Conservation (phyloP, 2,888 invertebrate genomes). For the Lomographa bimaculata region DNA sequence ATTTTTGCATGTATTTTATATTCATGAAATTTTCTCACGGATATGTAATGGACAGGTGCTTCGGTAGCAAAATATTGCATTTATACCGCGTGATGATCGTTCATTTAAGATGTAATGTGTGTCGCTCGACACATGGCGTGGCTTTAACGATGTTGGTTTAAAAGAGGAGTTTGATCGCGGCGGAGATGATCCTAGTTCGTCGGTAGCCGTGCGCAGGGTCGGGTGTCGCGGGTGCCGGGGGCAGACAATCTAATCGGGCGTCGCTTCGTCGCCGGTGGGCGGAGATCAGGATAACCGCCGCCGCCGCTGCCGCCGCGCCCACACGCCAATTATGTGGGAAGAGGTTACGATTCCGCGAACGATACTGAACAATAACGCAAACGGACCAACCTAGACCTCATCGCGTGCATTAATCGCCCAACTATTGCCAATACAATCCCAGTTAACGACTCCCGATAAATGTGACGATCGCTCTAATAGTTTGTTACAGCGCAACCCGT, state of each 20-base stretch:
- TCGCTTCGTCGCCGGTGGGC: constrained; percentile 76
- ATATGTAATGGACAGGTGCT: constrained; percentile 5
- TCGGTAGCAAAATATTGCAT: constrained; percentile 8
- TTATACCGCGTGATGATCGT: constrained; percentile 2
- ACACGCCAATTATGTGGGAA: constrained; percentile 82
- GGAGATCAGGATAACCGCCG: constrained; percentile 75
- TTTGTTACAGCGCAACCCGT: constrained; percentile 22
- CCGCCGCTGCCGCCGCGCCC: constrained; percentile 67
- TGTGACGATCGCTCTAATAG: constrained; percentile 44
- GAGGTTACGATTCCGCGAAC: constrained; percentile 74
- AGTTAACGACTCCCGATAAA: constrained; percentile 61
- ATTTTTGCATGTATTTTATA: constrained; percentile 21
- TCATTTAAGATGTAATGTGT: constrained; percentile 8
- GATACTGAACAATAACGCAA: constrained; percentile 70
- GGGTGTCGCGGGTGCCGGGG: constrained; percentile 62
- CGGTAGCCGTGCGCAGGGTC: constrained; percentile 52
- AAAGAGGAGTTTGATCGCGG: constrained; percentile 43
- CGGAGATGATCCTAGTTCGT: constrained; percentile 42
- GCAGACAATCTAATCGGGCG: constrained; percentile 74
- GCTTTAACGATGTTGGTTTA: constrained; percentile 45
- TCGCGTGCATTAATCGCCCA: constrained; percentile 68
- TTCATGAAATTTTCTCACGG: constrained; percentile 15
- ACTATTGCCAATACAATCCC: constrained; percentile 65
- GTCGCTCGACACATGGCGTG: constrained; percentile 26
- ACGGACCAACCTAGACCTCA: constrained; percentile 61